A percentile compares a stretch with the other conserved stretches of the same genome.
These are phyloP conservation scores for Acanthococcus lagerstroemiae DNA, from an alignment of 2,888 invertebrate species.

Conservation along the genomic window DNA sequence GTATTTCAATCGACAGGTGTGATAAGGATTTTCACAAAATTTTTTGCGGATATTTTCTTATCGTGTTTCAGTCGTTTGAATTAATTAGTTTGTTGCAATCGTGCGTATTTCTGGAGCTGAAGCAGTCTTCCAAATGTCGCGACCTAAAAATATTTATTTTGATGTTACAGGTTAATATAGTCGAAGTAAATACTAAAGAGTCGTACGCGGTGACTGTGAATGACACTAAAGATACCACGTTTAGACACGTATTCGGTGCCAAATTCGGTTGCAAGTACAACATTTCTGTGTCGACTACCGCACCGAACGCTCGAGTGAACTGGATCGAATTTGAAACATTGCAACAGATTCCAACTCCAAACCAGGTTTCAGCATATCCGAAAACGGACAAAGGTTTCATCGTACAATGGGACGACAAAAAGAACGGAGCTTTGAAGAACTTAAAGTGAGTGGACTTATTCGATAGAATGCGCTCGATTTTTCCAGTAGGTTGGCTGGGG, in stretches of 20 bases:
- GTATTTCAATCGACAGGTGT: too few species aligned
- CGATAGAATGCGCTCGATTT: too few species aligned
- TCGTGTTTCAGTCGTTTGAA: too few species aligned
- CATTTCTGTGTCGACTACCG: constrained; percentile 46
- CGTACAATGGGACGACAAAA: too few species aligned
- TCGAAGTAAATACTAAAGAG: constrained; percentile 16
- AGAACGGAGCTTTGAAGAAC: not conserved
- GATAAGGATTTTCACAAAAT: too few species aligned
- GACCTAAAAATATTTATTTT: constrained; percentile 1
- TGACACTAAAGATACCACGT: constrained; percentile 45
- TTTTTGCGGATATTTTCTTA: too few species aligned
- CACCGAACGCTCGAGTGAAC: constrained; percentile 44
- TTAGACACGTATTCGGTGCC: constrained; percentile 38
- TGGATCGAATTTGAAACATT: constrained; percentile 47
- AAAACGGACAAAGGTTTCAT: not conserved
- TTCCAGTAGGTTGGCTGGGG: too few species aligned
- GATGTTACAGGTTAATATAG: constrained; percentile 17
- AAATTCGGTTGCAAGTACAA: constrained; percentile 48
- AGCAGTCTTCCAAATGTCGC: too few species aligned
- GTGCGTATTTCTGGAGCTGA: too few species aligned
- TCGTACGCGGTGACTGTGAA: constrained; percentile 45
- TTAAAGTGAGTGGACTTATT: not conserved
- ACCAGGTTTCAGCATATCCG: constrained; percentile 39
- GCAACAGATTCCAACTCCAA: constrained; percentile 53
- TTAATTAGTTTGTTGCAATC: too few species aligned